These are phyloP conservation scores for Megamerina dolium DNA, from an alignment of 2,888 invertebrate species.

Conservation along the genomic window DNA sequence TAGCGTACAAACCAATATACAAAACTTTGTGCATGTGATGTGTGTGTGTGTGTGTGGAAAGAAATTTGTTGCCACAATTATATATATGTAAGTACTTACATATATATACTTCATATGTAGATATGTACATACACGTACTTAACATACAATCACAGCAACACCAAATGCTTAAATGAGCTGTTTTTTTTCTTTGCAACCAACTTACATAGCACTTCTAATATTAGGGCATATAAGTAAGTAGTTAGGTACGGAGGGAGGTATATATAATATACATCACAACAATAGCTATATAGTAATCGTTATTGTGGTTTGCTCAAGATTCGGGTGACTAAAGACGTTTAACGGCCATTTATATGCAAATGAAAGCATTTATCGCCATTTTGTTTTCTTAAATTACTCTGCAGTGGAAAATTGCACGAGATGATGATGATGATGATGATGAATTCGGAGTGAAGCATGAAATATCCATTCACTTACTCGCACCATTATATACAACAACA, in stretches of 20 bases:
- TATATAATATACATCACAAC: constrained; percentile 1
- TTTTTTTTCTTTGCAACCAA: too few species aligned
- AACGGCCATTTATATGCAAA: constrained; percentile 24
- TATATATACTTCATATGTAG: not conserved
- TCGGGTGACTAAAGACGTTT: constrained; percentile 29
- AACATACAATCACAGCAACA: too few species aligned
- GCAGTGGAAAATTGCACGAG: constrained; percentile 11
- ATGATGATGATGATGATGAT: too few species aligned
- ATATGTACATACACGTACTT: not conserved
- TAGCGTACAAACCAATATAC: too few species aligned
- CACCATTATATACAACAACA: not conserved
- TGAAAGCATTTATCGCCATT: constrained; percentile 20
- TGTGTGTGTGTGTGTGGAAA: constrained; percentile 14
- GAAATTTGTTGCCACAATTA: too few species aligned
- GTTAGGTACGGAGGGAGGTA: not conserved
- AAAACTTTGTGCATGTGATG: constrained; percentile 30
- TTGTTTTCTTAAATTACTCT: constrained; percentile 10
- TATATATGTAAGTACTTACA: too few species aligned
- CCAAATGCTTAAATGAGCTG: too few species aligned
- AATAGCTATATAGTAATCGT: constrained; percentile 8
- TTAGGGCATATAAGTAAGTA: too few species aligned
- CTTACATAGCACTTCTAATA: too few species aligned
- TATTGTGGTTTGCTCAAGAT: constrained; percentile 24
- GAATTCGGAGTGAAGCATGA: constrained; percentile 14
- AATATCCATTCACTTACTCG: constrained; percentile 4